A percentile compares a stretch with the other conserved stretches of the same genome.
Evolutionary conservation across 2,888 invertebrate species (phyloP).

Genomic region (Nasonovia ribisnigri): DNA sequence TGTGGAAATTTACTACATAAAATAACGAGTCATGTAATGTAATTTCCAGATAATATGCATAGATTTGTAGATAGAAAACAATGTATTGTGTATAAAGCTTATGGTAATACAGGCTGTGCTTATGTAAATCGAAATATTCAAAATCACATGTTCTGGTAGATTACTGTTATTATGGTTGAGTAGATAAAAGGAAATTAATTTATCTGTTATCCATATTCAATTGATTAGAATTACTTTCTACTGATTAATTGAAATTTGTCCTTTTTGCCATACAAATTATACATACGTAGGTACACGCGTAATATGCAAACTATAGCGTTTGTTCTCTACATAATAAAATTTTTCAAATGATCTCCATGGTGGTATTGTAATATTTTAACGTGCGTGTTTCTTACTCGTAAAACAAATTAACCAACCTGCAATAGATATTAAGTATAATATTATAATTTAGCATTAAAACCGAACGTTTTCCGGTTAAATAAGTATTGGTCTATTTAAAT

Average conservation of each 20-base stretch:
- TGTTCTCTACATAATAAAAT: neutral
- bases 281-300: neutral
- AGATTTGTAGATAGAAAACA: constrained; percentile 30
- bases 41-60: constrained; percentile 34
- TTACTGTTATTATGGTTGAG: neutral
- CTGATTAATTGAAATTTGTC: neutral
- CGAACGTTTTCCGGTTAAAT: neutral
- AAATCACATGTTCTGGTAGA: neutral
- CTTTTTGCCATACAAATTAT: neutral
- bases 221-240: neutral
- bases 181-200: constrained; percentile 18
- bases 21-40: neutral
- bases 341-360: neutral
- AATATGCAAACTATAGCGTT: neutral
- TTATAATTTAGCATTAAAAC: neutral
- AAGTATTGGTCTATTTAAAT: neutral
- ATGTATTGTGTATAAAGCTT: constrained; percentile 12
- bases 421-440: neutral
- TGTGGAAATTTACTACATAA: neutral
- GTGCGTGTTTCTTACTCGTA: neutral
- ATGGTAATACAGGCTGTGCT: neutral
- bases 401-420: neutral
- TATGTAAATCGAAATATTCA: constrained; percentile 20
- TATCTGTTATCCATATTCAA: neutral
- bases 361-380: neutral